A percentile compares a stretch with the other conserved stretches of the same genome.
These are phyloP conservation scores for Pampus argenteus DNA, from an alignment of 2,797 vertebrate species.

Conservation along the genomic window DNA sequence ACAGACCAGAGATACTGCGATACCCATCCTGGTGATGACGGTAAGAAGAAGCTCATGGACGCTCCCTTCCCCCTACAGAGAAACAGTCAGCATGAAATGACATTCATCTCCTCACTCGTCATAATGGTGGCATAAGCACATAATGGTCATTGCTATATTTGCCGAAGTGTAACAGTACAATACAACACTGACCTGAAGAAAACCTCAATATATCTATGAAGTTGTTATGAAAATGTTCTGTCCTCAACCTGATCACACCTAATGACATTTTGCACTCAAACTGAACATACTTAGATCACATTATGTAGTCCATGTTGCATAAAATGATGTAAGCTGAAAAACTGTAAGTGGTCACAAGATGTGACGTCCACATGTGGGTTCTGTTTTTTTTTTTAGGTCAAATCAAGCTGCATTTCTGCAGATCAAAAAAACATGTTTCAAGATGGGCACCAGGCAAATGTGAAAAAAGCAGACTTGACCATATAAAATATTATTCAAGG, in stretches of 20 bases:
- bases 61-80: constrained; percentile 87
- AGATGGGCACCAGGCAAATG: constrained; percentile 42
- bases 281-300: constrained; percentile 36
- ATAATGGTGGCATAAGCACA: constrained; percentile 24
- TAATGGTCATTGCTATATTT: constrained; percentile 8
- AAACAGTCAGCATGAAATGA: constrained; percentile 15
- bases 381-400: constrained; percentile 22
- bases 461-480: constrained; percentile 51
- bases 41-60: constrained; percentile 94
- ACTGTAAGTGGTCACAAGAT: constrained; percentile 21
- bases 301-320: constrained; percentile 22
- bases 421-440: constrained; percentile 54
- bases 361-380: constrained; percentile 41
- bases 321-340: constrained; percentile 45
- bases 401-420: constrained; percentile 38
- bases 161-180: not conserved
- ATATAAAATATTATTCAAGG: constrained; percentile 59
- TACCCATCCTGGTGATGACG: constrained; percentile 96
- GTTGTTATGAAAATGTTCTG: constrained; percentile 26
- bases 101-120: constrained; percentile 29
- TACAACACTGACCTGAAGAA: not conserved
- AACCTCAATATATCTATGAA: constrained; percentile 8
- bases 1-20: constrained; percentile 96
- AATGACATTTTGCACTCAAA: constrained; percentile 31
- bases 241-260: constrained; percentile 14